Percentiles rank a stretch among this genome's conserved stretches.
Conservation (phyloP, 2,888 invertebrate species). For the Agrilus cyanescens region DNA sequence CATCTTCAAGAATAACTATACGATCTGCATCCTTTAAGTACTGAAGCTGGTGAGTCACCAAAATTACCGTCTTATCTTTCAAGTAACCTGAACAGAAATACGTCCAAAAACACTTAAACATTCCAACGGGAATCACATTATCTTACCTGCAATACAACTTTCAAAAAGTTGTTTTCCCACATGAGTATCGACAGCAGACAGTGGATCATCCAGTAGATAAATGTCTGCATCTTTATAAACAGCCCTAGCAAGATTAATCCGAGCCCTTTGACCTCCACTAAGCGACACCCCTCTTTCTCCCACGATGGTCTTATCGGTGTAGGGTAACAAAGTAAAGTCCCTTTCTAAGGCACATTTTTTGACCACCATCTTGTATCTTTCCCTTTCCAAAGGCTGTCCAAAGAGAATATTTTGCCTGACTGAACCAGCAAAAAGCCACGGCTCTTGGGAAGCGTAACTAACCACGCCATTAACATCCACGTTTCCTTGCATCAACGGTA, state of each 20-base stretch:
- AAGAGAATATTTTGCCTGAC: slow-evolving; percentile 90
- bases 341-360: slow-evolving; percentile 59
- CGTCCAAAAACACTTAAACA: too few relatives aligned
- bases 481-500: slow-evolving; percentile 55
- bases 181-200: slow-evolving; percentile 87
- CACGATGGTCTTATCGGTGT: slow-evolving; percentile 72
- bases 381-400: slow-evolving; percentile 61
- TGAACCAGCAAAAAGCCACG: slow-evolving; percentile 75
- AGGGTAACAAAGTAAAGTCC: slow-evolving; percentile 66
- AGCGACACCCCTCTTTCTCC: slow-evolving; percentile 71
- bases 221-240: slow-evolving; percentile 79
- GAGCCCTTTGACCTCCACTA: slow-evolving; percentile 77
- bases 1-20: slow-evolving; percentile 48
- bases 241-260: slow-evolving; percentile 78
- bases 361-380: slow-evolving; percentile 52
- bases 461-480: slow-evolving; percentile 57
- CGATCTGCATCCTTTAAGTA: slow-evolving; percentile 49
- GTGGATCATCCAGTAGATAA: slow-evolving; percentile 81
- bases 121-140: too few relatives aligned
- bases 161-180: slow-evolving; percentile 85
- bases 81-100: slow-evolving; percentile 37
- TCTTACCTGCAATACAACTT: slow-evolving; percentile 46
- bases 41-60: slow-evolving; percentile 68
- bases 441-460: slow-evolving; percentile 76
- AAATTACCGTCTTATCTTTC: slow-evolving; percentile 56